phyloP scores from a whole-genome alignment of 2,888 invertebrate species.

The Xylota segnis region DNA sequence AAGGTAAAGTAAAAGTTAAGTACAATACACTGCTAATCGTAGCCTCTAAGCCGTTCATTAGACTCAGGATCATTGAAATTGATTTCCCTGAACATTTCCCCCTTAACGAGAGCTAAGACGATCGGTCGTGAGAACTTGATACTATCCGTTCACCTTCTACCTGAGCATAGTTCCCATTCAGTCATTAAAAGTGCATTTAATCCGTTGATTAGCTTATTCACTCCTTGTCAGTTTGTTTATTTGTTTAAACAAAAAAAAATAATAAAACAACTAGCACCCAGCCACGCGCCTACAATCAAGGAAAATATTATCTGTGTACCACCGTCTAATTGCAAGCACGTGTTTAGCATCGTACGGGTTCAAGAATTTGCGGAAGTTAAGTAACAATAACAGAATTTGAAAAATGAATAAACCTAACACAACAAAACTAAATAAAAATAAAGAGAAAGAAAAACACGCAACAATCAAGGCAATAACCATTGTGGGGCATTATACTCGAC shows the following conservation, averaged over 20 bases:
- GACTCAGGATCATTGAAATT: no score
- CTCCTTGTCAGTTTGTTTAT: background rate
- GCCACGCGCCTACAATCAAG: constrained; percentile 26
- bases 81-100: no score
- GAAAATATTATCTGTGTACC: background rate
- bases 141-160: background rate
- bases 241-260: background rate
- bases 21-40: no score
- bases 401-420: constrained; percentile 38
- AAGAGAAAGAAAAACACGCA: constrained; percentile 17
- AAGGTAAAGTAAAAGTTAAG: no score
- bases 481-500: constrained; percentile 2
- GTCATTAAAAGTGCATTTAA: constrained; percentile 1
- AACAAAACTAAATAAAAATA: constrained; percentile 29
- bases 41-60: no score
- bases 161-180: background rate
- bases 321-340: constrained; percentile 54
- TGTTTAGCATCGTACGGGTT: constrained; percentile 24
- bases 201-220: background rate
- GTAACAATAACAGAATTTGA: constrained; percentile 30
- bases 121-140: no score
- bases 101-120: no score
- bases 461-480: constrained; percentile 10
- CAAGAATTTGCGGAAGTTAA: constrained; percentile 49
- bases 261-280: constrained; percentile 20